phyloP scores from a whole-genome alignment of 2,888 invertebrate species.

The Apodemia mormo region DNA sequence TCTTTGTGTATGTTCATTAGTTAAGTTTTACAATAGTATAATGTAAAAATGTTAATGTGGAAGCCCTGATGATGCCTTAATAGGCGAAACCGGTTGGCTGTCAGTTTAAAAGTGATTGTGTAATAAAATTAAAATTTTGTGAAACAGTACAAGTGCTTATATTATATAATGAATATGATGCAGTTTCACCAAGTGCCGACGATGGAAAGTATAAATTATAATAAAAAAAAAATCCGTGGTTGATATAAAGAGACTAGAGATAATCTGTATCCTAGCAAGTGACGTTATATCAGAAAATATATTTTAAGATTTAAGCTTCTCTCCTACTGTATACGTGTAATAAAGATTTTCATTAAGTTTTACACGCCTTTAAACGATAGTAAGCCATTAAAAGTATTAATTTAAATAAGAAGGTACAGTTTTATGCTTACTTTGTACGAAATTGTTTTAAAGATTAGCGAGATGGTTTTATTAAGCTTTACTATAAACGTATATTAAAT shows the following conservation, averaged over 20 bases:
- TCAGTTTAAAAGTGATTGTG: no score
- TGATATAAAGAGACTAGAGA: slow-evolving; percentile 1
- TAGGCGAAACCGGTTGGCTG: no score
- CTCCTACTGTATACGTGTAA: slow-evolving; percentile 31
- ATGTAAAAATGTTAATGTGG: no score
- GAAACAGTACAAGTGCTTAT: no score
- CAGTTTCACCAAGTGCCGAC: no score
- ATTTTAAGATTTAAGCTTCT: slow-evolving; percentile 29
- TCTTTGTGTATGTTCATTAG: no score
- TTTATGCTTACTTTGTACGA: slow-evolving; percentile 16
- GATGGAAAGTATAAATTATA: no score
- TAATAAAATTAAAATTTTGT: no score
- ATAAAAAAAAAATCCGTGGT: no score
- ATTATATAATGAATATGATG: no score
- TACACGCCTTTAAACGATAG: slow-evolving; percentile 18
- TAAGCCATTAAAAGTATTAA: slow-evolving; percentile 20
- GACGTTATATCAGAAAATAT: slow-evolving; percentile 23
- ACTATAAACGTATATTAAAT: background rate
- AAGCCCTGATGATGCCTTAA: no score
- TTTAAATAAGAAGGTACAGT: slow-evolving; percentile 4
- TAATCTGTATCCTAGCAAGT: slow-evolving; percentile 19
- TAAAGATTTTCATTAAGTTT: slow-evolving; percentile 36
- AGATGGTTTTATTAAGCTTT: background rate
- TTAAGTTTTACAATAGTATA: no score
- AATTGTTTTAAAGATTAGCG: slow-evolving; percentile 7